Evolutionary conservation across 2,113 vertebrate genomes (phyloP), one percentile per base, ranked within the genome.

Genomic region (Sander vitreus): DNA sequence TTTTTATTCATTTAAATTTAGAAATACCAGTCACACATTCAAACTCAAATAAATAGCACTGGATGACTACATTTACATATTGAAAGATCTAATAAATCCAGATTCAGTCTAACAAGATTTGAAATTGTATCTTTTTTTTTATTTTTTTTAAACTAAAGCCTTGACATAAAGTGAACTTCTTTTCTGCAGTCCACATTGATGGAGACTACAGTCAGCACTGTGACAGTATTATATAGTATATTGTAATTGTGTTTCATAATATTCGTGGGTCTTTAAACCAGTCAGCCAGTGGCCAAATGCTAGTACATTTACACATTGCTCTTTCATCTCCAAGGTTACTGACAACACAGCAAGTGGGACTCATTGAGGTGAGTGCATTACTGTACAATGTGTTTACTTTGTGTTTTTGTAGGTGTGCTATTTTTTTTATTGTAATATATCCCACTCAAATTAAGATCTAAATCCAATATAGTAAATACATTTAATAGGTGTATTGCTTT

Each of bases 301-400:
- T 72, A 18, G 14, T 73, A 67, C 3, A 23, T 70, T 78, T 23
- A 48, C 70, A 59, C 36, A 33, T 68, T 45, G 23, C 23, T 63
- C 57, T 30, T 86, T 71, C 33, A 57, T 93, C 86, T 85, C 89
- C 85, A 83, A 43, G 90, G 92, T 81, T 80, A 93, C 90, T 23
- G 59, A 79, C 85, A 92, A 93, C 89, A 90, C 23, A 53, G 57
- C n/a, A 71, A 64, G 57, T 23, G 33, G 55, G 36, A 80, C 6
- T 36, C 33, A 60, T n/a, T 33, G 36, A 39, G 81, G 87, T 88
- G 70, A 89, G 85, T 63, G 45, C 13, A 45, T 25, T 19, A 67
- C 13, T 2, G 39, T 43, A 43, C 39, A 43, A 18, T 48, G 25
- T 53, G 18, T 60, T 16, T 51, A 21, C 60, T 50, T 67, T 76